Evolutionary conservation across 2,113 vertebrate genomes (phyloP).

Genomic region (Emydocephalus ijimae): DNA sequence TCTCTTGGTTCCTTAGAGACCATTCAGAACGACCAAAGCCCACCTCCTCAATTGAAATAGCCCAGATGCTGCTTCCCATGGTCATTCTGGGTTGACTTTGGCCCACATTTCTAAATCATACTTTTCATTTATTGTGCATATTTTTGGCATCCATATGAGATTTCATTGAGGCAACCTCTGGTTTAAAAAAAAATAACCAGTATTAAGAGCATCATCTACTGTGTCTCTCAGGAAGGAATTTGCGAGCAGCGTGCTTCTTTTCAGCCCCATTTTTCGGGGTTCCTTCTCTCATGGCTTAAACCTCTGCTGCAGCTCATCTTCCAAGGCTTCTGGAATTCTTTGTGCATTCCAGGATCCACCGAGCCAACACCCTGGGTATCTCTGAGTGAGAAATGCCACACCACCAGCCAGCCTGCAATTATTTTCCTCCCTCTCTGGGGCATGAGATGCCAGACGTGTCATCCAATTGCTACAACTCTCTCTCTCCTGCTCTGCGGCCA

Average conservation of each 20-base stretch:
- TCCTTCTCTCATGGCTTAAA: not conserved
- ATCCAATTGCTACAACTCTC: not conserved
- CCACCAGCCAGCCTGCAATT: constrained; percentile 37
- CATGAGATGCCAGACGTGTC: constrained; percentile 3
- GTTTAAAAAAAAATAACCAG: not conserved
- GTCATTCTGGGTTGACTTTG: not conserved
- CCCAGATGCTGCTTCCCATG: not conserved
- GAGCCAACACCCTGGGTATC: constrained; percentile 16
- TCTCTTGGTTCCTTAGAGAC: not conserved
- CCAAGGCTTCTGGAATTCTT: not conserved
- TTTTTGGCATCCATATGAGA: not conserved
- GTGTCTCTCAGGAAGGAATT: not conserved
- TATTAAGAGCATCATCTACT: not conserved
- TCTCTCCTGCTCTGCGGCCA: not conserved
- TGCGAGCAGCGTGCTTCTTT: not conserved
- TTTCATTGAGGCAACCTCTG: not conserved
- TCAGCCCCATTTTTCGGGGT: fast-evolving
- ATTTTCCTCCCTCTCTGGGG: constrained; percentile 28
- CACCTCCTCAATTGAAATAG: not conserved
- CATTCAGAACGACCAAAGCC: not conserved
- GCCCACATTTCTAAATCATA: not conserved
- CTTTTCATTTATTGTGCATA: not conserved
- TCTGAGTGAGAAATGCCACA: constrained; percentile 34
- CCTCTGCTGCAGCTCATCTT: not conserved
- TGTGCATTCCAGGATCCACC: not conserved